phyloP scores from a whole-genome alignment of 2,888 invertebrate genomes.

The Formica aserva region DNA sequence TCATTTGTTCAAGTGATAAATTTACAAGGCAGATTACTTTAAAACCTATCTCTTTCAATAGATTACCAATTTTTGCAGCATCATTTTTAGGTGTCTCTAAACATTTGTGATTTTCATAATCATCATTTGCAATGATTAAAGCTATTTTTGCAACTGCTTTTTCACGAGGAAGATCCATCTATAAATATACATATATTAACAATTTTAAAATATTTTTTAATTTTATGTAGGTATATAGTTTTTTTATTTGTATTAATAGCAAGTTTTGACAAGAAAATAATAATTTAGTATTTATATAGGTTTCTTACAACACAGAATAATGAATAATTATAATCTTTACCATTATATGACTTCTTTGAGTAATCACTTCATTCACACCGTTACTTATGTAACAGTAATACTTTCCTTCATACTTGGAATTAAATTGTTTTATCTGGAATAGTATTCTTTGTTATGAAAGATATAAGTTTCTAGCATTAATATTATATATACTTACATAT shows the following conservation, averaged over 20 bases:
- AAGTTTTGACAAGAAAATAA: not conserved
- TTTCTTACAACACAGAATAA: constrained; percentile 6
- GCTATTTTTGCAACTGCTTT: constrained; percentile 82
- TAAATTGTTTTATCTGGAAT: constrained; percentile 73
- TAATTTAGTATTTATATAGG: constrained; percentile 36
- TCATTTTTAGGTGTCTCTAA: constrained; percentile 81
- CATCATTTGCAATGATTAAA: constrained; percentile 81
- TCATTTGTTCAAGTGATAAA: constrained; percentile 81
- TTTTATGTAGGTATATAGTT: not conserved
- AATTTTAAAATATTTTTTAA: not conserved
- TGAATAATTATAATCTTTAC: constrained; percentile 68
- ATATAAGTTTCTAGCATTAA: not conserved
- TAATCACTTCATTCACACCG: constrained; percentile 75
- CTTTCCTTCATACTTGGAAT: constrained; percentile 78
- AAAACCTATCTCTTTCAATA: constrained; percentile 80
- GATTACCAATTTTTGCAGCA: constrained; percentile 77
- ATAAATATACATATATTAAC: constrained; percentile 20
- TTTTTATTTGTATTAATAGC: not conserved
- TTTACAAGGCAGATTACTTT: constrained; percentile 81
- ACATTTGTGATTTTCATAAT: constrained; percentile 76
- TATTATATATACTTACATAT: constrained; percentile 66
- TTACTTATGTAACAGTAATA: constrained; percentile 81
- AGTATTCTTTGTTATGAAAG: not conserved
- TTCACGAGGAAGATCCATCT: constrained; percentile 75
- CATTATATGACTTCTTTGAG: constrained; percentile 74